A percentile compares a stretch with the other conserved stretches of the same genome.
Conservation (phyloP, 2,113 vertebrate species). For the Prionailurus viverrinus region DNA sequence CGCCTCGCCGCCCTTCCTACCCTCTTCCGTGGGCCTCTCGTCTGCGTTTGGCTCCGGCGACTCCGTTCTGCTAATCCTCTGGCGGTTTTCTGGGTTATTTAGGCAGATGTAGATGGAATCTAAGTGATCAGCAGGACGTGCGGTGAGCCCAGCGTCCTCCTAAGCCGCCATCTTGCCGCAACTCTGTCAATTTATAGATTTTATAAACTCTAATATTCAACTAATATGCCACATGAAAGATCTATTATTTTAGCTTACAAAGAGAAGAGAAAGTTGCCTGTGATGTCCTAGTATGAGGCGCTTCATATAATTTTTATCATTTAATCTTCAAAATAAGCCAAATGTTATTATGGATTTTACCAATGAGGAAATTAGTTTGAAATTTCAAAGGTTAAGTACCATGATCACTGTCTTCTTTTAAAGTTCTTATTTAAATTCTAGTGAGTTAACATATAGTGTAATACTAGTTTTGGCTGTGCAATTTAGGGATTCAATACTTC, state of each 20-base stretch:
- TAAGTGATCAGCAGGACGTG: too few relatives aligned
- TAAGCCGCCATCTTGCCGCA: too few relatives aligned
- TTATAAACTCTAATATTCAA: background rate
- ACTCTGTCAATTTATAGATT: too few relatives aligned
- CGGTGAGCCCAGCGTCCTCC: too few relatives aligned
- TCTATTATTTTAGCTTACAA: background rate
- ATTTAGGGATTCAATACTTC: background rate
- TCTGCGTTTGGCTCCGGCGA: too few relatives aligned
- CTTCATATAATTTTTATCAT: conserved; percentile 25
- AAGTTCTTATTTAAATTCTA: background rate
- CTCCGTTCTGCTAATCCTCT: too few relatives aligned
- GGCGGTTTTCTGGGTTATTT: too few relatives aligned
- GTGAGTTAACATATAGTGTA: background rate
- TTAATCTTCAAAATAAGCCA: background rate
- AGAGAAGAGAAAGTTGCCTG: background rate
- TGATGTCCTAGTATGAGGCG: background rate
- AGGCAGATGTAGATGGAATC: too few relatives aligned
- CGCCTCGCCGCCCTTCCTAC: too few relatives aligned
- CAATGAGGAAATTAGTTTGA: background rate
- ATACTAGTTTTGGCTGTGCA: background rate
- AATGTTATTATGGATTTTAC: background rate
- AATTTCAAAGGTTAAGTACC: background rate
- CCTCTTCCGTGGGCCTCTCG: too few relatives aligned
- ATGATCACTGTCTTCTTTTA: background rate
- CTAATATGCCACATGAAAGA: background rate